A percentile compares a stretch with the other conserved stretches of the same genome.
These are phyloP conservation scores for Salticus scenicus DNA, from an alignment of 2,888 invertebrate genomes.

Conservation along the genomic window DNA sequence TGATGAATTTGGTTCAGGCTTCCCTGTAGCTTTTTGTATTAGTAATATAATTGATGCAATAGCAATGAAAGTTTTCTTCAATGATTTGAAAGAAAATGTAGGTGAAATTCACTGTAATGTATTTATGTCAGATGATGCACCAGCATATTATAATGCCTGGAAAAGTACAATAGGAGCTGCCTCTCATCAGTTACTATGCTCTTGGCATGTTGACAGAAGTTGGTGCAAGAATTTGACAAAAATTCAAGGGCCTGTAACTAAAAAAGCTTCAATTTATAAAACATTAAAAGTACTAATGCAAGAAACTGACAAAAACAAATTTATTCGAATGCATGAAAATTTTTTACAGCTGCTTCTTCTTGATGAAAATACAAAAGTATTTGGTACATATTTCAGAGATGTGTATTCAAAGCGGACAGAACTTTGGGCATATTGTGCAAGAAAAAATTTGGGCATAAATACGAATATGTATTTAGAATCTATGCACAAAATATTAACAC, in stretches of 20 bases:
- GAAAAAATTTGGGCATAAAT: constrained; percentile 22
- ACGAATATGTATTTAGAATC: constrained; percentile 49
- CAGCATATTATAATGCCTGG: constrained; percentile 69
- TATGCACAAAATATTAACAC: constrained; percentile 17
- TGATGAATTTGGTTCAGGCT: constrained; percentile 37
- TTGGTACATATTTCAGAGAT: constrained; percentile 3
- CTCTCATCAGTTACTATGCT: constrained; percentile 40
- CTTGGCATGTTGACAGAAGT: constrained; percentile 63
- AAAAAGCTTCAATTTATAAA: constrained; percentile 26
- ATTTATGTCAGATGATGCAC: constrained; percentile 70
- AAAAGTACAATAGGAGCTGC: constrained; percentile 42
- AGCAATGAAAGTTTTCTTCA: constrained; percentile 30
- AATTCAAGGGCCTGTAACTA: not conserved
- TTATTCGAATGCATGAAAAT: not conserved
- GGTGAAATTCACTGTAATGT: not conserved
- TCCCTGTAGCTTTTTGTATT: constrained; percentile 33
- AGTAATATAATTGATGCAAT: constrained; percentile 10
- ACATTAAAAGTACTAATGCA: not conserved
- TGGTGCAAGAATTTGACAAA: constrained; percentile 24
- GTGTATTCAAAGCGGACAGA: constrained; percentile 24
- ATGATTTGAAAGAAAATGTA: not conserved
- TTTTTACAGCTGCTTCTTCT: too few relatives aligned
- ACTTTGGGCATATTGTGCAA: constrained; percentile 52
- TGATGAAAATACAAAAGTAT: not conserved
- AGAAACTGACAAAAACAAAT: not conserved